Evolutionary conservation across 2,797 vertebrate genomes (phyloP).

Genomic region (Apodemus agrarius): DNA sequence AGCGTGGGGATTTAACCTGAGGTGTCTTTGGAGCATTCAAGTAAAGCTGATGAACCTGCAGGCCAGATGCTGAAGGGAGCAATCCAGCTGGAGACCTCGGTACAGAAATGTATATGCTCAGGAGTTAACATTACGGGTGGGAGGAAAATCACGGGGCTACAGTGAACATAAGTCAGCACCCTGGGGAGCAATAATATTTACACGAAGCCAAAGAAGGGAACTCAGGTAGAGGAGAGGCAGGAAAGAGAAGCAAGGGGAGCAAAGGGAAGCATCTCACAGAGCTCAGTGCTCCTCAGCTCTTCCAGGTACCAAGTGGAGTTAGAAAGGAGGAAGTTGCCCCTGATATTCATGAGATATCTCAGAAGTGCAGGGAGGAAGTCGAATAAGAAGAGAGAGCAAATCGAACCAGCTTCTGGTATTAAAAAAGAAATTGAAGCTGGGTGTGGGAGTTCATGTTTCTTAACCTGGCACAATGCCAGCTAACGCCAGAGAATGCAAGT

Average conservation of each 20-base stretch:
- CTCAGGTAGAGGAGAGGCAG: background rate
- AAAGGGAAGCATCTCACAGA: background rate
- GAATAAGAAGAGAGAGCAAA: constrained; percentile 14
- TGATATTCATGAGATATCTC: background rate
- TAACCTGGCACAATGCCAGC: too few relatives aligned
- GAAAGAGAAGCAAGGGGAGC: background rate
- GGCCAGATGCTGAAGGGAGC: background rate
- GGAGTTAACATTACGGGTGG: background rate
- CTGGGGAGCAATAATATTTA: background rate
- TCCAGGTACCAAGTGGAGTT: background rate
- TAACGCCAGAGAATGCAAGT: background rate
- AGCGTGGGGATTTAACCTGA: background rate
- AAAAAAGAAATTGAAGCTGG: background rate
- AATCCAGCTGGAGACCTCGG: background rate
- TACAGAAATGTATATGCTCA: background rate
- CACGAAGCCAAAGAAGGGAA: background rate
- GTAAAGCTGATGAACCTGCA: background rate
- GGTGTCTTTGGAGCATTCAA: background rate
- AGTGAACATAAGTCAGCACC: background rate
- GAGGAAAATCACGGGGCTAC: background rate
- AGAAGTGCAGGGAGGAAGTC: background rate
- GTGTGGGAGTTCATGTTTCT: background rate
- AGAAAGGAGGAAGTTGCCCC: background rate
- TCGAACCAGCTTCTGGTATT: background rate
- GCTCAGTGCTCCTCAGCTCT: background rate